phyloP scores from a whole-genome alignment of 2,888 invertebrate species.

The Zaprionus bogoriensis region DNA sequence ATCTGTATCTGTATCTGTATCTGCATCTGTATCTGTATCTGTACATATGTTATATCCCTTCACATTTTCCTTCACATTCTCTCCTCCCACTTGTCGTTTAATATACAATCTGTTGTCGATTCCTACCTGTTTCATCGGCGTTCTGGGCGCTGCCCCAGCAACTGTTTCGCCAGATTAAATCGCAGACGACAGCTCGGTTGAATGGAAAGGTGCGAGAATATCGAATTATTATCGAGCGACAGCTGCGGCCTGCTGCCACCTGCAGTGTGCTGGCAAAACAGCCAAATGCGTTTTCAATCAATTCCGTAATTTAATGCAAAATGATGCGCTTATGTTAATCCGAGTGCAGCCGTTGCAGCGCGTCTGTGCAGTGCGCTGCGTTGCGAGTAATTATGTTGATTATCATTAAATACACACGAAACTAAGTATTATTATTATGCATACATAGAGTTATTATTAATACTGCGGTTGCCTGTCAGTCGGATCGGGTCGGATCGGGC shows the following conservation, averaged over 20 bases:
- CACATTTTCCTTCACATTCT: neutral
- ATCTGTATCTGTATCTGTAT: neutral
- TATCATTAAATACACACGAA: constrained; percentile 22
- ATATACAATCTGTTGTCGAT: neutral
- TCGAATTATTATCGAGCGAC: constrained; percentile 1
- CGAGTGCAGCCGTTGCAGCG: constrained; percentile 1
- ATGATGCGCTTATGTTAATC: constrained; percentile 18
- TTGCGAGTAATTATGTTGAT: constrained; percentile 20
- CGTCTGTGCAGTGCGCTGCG: too few species aligned
- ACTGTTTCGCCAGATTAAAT: constrained; percentile 21
- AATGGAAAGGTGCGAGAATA: constrained; percentile 8
- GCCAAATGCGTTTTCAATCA: constrained; percentile 6
- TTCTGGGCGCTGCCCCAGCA: constrained; percentile 3
- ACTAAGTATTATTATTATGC: neutral
- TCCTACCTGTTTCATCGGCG: neutral
- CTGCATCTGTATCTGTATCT: neutral
- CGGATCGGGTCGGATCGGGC: constrained; percentile 6
- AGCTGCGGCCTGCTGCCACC: constrained; percentile 6
- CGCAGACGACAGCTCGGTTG: neutral
- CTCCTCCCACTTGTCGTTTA: too few species aligned
- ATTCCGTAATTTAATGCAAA: constrained; percentile 16
- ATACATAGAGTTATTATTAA: constrained; percentile 24
- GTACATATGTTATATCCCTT: neutral
- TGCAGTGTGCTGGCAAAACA: neutral
- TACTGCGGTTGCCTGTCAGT: constrained; percentile 13